These are phyloP conservation scores for human DNA, from an alignment of 2,113 vertebrate genomes.

Conservation along the genomic window GRCh38 chr15:73428501-73429000, in stretches of 20 bases:
- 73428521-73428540: too few relatives aligned
- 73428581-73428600: too few relatives aligned
- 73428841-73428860: background rate
- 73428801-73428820: background rate
- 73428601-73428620: too few relatives aligned
- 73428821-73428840: background rate
- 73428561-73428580: too few relatives aligned
- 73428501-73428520: too few relatives aligned
- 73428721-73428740: background rate
- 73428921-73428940: constrained; percentile 1
- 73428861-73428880: background rate
- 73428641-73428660: too few relatives aligned
- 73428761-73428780: background rate
- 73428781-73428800: background rate
- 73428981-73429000: background rate
- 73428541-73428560: too few relatives aligned
- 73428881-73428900: background rate
- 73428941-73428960: background rate
- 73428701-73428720: background rate
- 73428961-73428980: constrained; percentile 44
- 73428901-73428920: background rate
- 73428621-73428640: too few relatives aligned
- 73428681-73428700: too few relatives aligned
- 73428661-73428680: too few relatives aligned
- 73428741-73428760: background rate